Base-by-base conservation (phyloP, 23 tunicate species). In the Clavelina lepadiformis region DNA sequence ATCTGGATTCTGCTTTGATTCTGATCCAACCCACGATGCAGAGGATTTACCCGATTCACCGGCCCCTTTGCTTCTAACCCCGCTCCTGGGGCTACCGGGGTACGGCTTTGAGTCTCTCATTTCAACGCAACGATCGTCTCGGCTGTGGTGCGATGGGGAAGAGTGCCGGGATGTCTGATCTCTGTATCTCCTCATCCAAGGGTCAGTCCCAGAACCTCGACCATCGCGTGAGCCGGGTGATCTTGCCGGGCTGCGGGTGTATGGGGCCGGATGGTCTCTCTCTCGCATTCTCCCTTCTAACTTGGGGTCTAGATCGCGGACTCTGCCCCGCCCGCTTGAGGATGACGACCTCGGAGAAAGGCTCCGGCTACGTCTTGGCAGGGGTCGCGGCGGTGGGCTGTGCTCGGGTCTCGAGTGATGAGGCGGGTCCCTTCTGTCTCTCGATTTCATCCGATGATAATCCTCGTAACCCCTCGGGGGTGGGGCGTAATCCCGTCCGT, bases 321-420 rank as follows among this genome's bases (percentile, higher is more conserved):
- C 44, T 36, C 84, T 35, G 11, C 66, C 75, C 47, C 84, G 46
- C 3, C 75, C 28, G 11, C 67, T 15, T 44, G 68, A 35, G 28
- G 46, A 44, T 0, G 70, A 26, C 20, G 78, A 33, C 27, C 80
- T 33, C 3, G 95, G 95, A 49, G 95, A 86, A 8, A 62, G 65
- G 47, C 95, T 86, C 5, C 95, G 80, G 60, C 95, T 86, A 27
- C 95, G 68, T 3, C 85, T 69, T 1, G 56, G 51, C 33, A 63
- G 30, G 20, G 55, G 38, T 5, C 82, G 50, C 1, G 85, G 76
- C 47, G 58, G 46, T 3, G 72, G 72, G 44, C 25, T 47, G 19
- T 35, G 51, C 35, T 25, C 69, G 36, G 80, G 64, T 18, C 75
- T 45, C 68, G 72, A 33, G 61, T 78, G 84, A 31, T 68, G 66